Conservation (phyloP, 2,113 vertebrate genomes). For the Vulpes lagopus region DNA sequence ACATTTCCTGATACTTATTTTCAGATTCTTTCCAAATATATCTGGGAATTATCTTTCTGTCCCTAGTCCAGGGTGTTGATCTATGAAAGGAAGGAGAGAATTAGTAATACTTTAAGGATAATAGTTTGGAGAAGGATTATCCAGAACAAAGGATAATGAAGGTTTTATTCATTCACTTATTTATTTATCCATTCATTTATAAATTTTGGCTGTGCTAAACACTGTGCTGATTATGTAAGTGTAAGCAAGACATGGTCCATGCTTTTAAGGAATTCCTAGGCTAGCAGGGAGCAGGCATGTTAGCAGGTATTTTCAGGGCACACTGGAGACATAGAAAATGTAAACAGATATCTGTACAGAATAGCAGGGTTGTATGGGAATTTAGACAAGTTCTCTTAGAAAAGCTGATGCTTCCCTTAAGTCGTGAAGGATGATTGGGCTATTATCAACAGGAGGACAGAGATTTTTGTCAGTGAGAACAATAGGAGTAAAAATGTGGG, state of each 20-base stretch:
- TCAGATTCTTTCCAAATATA: slow-evolving; percentile 24
- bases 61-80: neutral
- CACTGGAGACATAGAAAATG: neutral
- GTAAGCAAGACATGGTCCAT: slow-evolving; percentile 12
- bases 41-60: neutral
- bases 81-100: slow-evolving; percentile 42
- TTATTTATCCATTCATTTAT: slow-evolving; percentile 46
- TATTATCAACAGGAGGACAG: neutral
- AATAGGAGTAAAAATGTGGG: neutral
- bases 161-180: slow-evolving; percentile 25
- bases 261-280: slow-evolving; percentile 10
- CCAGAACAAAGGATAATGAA: slow-evolving; percentile 49
- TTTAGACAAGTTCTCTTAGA: slow-evolving; percentile 12
- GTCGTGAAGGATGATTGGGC: neutral
- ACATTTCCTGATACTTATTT: neutral
- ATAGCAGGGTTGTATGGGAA: neutral
- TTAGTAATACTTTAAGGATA: slow-evolving; percentile 29
- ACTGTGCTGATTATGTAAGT: neutral
- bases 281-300: neutral
- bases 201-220: neutral
- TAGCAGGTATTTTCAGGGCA: neutral
- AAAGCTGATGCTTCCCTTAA: neutral
- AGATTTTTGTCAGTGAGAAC: neutral
- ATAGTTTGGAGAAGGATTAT: slow-evolving; percentile 33
- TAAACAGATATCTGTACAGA: neutral